Evolutionary conservation across 2,113 vertebrate genomes (phyloP), one percentile per base, ranked within the genome.

Genomic region (Gymnorhina tibicen): DNA sequence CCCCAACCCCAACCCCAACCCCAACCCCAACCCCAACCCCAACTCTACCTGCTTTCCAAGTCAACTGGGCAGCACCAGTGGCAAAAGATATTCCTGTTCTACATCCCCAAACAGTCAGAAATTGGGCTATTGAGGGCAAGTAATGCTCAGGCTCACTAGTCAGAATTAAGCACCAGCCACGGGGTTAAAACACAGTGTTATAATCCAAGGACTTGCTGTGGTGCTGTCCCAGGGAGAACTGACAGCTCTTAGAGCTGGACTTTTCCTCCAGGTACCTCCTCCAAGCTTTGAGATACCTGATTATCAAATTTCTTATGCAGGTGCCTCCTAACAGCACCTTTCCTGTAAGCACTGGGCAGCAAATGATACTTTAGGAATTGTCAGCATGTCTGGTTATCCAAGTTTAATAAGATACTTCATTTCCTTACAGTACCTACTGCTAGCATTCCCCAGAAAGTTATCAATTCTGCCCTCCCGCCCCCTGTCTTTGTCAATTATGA

Each of bases 401-500:
- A 75, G 67, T 83, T 96, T 94, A 96, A 96, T 75, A 80, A 89
- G 87, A 72, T 27, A 26, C 33, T 80, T 74, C 22, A 96, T 81
- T 88, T 89, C 74, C 85, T 93, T 76, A 30, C 77, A 68, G 80
- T 21, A 84, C 44, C 80, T 64, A 27, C 75, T 41, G 70, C 91
- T 49, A 87, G 77, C 77, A 91, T 82, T 80, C 87, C 77, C 69
- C 66, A 75, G 94, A 76, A 96, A 68, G 84, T 89, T 87, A 94
- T 87, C 94, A 87, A 12, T 89, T 89, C 94, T 95, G 91, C 87
- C 84, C 95, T 96, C 93, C 93, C 91, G 92, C 80, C 89, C 66
- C 80, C 16, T 91, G 94, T 94, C 95, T 91, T 41, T 89, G 91
- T 28, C 86, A 75, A 53, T 95, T 95, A 93, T 4, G 53, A 76